Evolutionary conservation across 2,888 invertebrate genomes (phyloP).

Genomic region (Cryptosula pallasiana): DNA sequence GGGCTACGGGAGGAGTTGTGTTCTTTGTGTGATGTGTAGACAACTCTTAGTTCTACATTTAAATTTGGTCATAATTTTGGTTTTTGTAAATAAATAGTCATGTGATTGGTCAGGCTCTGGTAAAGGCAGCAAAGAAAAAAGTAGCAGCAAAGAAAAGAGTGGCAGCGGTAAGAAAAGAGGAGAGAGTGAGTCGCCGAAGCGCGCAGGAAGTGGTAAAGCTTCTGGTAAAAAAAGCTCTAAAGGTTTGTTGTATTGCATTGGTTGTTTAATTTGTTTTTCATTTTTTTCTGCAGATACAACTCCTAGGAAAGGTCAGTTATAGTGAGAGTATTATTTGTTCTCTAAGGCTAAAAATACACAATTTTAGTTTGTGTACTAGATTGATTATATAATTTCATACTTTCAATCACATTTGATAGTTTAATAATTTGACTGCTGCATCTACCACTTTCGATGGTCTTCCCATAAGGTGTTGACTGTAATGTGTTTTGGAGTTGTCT

Average conservation of each 20-base stretch:
- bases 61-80: too few relatives aligned
- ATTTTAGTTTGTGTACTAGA: too few relatives aligned
- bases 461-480: too few relatives aligned
- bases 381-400: too few relatives aligned
- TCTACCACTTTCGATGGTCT: too few relatives aligned
- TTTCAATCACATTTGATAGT: too few relatives aligned
- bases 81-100: too few relatives aligned
- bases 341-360: neutral
- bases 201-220: slow-evolving; percentile 26
- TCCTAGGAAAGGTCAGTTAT: neutral
- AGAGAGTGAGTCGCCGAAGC: slow-evolving; percentile 37
- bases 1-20: too few relatives aligned
- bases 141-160: slow-evolving; percentile 6
- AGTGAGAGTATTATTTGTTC: neutral
- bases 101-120: slow-evolving; percentile 26
- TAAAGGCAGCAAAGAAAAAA: slow-evolving; percentile 31
- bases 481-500: too few relatives aligned
- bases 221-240: neutral
- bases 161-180: slow-evolving; percentile 28
- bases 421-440: too few relatives aligned
- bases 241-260: neutral
- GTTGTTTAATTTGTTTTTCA: neutral
- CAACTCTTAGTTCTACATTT: too few relatives aligned
- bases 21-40: too few relatives aligned
- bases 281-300: neutral